Base-by-base conservation (phyloP, 2,113 vertebrate species). In the Pseudorectes ferrugineus region DNA sequence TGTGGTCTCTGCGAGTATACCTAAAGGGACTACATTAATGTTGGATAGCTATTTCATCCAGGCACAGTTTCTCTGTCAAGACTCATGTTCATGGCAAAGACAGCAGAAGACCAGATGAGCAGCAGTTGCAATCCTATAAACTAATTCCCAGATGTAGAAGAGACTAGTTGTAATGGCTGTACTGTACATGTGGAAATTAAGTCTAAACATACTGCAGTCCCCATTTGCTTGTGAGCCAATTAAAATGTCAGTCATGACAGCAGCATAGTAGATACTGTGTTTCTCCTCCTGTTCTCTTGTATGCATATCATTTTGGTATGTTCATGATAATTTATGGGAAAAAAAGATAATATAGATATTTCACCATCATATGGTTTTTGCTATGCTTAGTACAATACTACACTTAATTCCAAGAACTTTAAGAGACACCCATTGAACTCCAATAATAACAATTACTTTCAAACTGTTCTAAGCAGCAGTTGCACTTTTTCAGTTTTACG, bases 101-200 rank as follows among this genome's bases (percentile, higher is more conserved):
- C 77, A 94, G 86, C 77, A 82, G 73, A 94, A 92, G 88, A 95
- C 89, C 97, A 97, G 94, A 95, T 95, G 96, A 97, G 91, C 61
- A 92, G 65, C 80, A 78, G 80, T 94, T 96, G 84, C 85, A 91
- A 57, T 59, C 57, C 74, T 91, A 73, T 92, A 94, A 96, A 92
- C 80, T 84, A 86, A 96, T 94, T 96, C 90, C 93, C 96, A 97
- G 96, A 97, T 96, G 97, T 89, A 87, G 83, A 81, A 79, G 36
- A 96, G 74, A 29, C 73, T 88, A 74, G 78, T 45, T 93, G 88
- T 94, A 96, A 92, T 76, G 81, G 87, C 63, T 93, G 78, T 65
- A 91, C 48, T 55, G 84, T 85, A 89, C 93, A 94, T 93, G 85
- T 94, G 96, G 96, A 96, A 96, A 92, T 95, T 92, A 89, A 94